Evolutionary conservation across 2,888 invertebrate genomes (phyloP), one percentile per base, ranked within the genome.

Genomic region (Limnephilus rhombicus): DNA sequence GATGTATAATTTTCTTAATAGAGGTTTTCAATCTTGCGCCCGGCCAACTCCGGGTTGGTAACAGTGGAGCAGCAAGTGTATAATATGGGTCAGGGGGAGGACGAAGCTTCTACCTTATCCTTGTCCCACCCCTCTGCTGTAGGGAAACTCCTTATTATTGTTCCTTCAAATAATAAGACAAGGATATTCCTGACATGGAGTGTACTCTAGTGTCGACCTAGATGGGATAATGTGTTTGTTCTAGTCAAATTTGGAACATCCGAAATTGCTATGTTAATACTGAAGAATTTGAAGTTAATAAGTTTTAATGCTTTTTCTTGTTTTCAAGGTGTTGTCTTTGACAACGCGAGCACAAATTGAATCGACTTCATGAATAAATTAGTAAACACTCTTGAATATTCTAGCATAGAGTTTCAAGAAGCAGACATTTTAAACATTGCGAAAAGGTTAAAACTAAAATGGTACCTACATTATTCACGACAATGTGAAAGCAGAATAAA

Each of bases 91-190:
- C 83, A 83, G 83, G 83, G 83, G 83, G 37, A 34, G 24, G 37
- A 31, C 83, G 18, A 37, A 1, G 34, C 83, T 41, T 41, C 83
- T 18, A 83, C 83, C 83, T 41, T 83, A 37, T 18, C 83, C 24
- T 18, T 4, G 83, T 37, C 83, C 37, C 37, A 68, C 68, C 68
- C 68, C 31, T 7, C 24, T 68, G 68, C 5, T 68, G 24, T 18
- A 68, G 68, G 68, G 68, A 68, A 82, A 34, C 31, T 82, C 82
- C 82, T 82, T 82, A 82, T 82, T 86, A n/a, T 83, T 34, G 83
- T 87, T 87, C 87, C 87, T 87, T 34, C 53, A 31, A 87, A 87
- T 53, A 53, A 87, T 34, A 85, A 85, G 41, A 85, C 85, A 85
- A 85, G 85, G 41, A 85, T 85, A 85, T 85, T 85, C 41, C 85